Conservation (phyloP, 2,797 vertebrate genomes). For the Oceanodroma leucorhoa region DNA sequence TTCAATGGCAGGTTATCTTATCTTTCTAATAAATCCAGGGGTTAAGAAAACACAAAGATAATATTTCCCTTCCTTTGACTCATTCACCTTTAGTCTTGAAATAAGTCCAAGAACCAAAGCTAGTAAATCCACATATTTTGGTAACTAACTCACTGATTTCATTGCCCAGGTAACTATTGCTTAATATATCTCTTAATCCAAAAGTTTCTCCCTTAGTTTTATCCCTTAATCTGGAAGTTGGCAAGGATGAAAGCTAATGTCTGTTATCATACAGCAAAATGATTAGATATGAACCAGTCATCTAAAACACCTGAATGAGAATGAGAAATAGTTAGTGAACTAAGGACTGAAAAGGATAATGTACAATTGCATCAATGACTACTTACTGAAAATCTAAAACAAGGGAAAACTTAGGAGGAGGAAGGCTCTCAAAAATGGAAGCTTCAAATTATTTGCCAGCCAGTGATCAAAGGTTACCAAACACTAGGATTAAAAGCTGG, state of each 20-base stretch:
- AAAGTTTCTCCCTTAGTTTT: background rate
- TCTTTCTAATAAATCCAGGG: slow-evolving; percentile 43
- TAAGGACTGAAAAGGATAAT: background rate
- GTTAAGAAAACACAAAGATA: slow-evolving; percentile 50
- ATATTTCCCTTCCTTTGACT: slow-evolving; percentile 37
- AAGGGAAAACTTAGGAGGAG: background rate
- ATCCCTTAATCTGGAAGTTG: background rate
- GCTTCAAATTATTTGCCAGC: background rate
- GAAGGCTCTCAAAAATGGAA: background rate
- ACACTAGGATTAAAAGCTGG: background rate
- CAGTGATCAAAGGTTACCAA: background rate
- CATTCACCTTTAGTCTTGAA: slow-evolving; percentile 11
- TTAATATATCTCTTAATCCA: slow-evolving; percentile 11
- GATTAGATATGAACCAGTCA: background rate
- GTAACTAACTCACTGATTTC: background rate
- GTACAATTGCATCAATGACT: background rate
- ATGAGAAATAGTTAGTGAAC: background rate
- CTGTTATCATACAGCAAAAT: background rate
- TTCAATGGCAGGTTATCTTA: slow-evolving; percentile 37
- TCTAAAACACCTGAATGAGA: background rate
- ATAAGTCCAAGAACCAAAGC: background rate
- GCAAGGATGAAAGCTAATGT: background rate
- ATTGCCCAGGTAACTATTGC: background rate
- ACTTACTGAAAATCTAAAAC: background rate
- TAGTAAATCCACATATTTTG: background rate